Evolutionary conservation across 2,888 invertebrate genomes (phyloP), one percentile per base, ranked within the genome.

Genomic region (Amblyjoppa proteus): DNA sequence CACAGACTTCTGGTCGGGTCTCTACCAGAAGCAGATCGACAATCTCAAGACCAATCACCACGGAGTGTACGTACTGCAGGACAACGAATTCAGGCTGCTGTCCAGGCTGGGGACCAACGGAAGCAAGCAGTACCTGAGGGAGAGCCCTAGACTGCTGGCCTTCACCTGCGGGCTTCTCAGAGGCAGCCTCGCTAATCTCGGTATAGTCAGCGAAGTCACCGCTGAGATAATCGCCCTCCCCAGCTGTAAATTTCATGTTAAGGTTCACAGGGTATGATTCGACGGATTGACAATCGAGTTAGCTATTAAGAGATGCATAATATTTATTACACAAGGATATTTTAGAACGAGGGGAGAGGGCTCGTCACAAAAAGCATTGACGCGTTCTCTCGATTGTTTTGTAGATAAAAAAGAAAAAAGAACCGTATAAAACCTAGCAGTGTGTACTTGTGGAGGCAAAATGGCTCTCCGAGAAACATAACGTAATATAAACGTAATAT

Each of bases 1-100:
- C 93, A 99, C 99, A 80, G 99, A 99, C 93, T 99, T 99, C 93
- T 99, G 99, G 99, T 97, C 97, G n/a, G 97, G 98, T 56, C 96
- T 99, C 51, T 99, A 99, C 94, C 99, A 99, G 91, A 99, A 99
- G 94, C 99, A 99, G 95, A 98, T 99, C 80, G 99, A 99, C 93
- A 99, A 99, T 94, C 95, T 99, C 74, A 95, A 98, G 88, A 99
- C 99, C 34, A 99, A 99, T 94, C 99, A 99, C 94, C 97, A 99
- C 95, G 99, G 99, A 11, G 98, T 99, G 75, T 99, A 99, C 95
- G 99, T 99, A 11, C 95, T 99, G 28, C 99, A 99, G 94, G 99
- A 99, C 93, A 99, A 99, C 95, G 96, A 97, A 81, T 99, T 99
- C 94, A 95, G 98, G 82, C 98, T 99, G 91, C 95, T 99, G 6